phyloP scores from a whole-genome alignment of 2,113 vertebrate genomes.

The Pyrgilauda ruficollis region DNA sequence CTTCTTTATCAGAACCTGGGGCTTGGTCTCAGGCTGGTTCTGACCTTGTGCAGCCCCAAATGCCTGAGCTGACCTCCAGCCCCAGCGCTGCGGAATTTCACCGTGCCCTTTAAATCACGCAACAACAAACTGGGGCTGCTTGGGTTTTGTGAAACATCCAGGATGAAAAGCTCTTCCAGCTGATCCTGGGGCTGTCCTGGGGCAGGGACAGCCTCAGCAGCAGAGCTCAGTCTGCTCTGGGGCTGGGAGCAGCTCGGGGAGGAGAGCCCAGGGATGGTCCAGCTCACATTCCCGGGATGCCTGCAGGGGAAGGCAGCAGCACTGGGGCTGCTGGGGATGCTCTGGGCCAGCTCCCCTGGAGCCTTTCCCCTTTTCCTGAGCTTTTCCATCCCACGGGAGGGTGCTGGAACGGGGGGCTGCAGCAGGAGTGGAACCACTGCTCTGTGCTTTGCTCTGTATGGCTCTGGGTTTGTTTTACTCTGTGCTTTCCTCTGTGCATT shows the following conservation, averaged over 20 bases:
- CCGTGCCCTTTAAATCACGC: background rate
- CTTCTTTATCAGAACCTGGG: accelerated
- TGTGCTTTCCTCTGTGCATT: no score
- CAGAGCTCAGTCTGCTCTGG: background rate
- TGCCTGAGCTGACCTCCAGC: background rate
- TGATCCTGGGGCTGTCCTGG: background rate
- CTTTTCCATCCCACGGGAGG: accelerated
- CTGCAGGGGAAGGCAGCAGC: background rate
- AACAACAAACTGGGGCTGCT: accelerated
- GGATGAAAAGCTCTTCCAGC: background rate
- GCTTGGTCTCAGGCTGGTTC: background rate
- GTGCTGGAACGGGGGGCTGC: background rate
- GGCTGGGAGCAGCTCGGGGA: background rate
- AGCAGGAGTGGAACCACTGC: background rate
- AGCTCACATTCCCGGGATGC: background rate
- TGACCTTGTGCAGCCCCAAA: accelerated
- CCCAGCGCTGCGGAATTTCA: background rate
- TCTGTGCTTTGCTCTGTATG: background rate
- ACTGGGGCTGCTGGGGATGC: background rate
- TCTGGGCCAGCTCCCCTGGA: background rate
- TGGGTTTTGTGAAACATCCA: background rate
- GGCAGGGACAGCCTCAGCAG: background rate
- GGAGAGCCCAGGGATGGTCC: background rate
- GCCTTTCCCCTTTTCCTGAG: background rate
- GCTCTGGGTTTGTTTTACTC: background rate